Conservation (phyloP, 2,113 vertebrate species). For the Parotia lawesii region DNA sequence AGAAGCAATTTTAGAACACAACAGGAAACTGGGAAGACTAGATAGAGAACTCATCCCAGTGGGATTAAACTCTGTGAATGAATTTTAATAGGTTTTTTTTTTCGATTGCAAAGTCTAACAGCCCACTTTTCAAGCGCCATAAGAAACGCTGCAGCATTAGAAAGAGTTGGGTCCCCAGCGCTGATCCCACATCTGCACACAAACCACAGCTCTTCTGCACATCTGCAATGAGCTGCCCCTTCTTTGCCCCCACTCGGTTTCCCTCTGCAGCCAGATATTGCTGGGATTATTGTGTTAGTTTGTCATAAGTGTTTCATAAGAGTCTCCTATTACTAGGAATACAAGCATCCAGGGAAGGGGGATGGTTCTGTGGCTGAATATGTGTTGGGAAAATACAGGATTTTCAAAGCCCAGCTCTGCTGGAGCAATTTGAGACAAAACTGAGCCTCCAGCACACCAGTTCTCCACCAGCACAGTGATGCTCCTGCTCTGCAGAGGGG, state of each 20-base stretch:
- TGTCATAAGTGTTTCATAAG: neutral
- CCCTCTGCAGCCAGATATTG: neutral
- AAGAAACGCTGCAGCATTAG: neutral
- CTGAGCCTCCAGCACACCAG: neutral
- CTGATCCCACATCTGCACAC: neutral
- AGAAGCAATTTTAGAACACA: conserved; percentile 40
- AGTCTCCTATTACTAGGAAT: neutral
- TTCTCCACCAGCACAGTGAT: neutral
- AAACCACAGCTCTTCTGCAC: neutral
- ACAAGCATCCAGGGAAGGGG: neutral
- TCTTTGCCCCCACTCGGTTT: neutral
- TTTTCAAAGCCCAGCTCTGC: neutral
- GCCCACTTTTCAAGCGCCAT: neutral
- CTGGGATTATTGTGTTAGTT: neutral
- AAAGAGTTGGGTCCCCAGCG: neutral
- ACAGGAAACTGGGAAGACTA: conserved; percentile 18
- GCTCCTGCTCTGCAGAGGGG: neutral
- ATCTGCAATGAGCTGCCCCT: neutral
- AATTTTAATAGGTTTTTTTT: conserved; percentile 8
- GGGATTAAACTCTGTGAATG: conserved; percentile 32
- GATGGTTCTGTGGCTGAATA: neutral
- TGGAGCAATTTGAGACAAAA: neutral
- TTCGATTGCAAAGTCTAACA: neutral
- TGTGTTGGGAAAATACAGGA: neutral
- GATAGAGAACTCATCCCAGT: neutral